These are phyloP conservation scores for Lacerta bilineata DNA, from an alignment of 2,797 vertebrate species.

Conservation along the genomic window DNA sequence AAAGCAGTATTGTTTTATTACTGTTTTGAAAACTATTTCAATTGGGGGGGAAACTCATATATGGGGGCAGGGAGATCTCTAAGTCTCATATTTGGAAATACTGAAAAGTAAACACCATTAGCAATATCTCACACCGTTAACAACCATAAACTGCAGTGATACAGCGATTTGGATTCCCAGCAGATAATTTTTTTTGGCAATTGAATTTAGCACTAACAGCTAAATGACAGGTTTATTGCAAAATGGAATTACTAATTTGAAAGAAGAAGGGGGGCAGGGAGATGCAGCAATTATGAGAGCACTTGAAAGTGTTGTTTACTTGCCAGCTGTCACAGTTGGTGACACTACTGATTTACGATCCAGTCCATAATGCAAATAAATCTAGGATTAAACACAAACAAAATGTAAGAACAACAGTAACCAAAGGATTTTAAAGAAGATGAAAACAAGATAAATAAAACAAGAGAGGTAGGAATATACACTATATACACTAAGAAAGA, in stretches of 20 bases:
- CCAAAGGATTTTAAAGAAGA: too few relatives aligned
- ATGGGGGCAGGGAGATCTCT: neutral
- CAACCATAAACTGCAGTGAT: neutral
- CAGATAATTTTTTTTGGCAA: neutral
- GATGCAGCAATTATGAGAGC: too few relatives aligned
- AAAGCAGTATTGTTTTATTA: slow-evolving; percentile 13
- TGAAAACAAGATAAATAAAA: neutral
- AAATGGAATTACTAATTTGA: neutral
- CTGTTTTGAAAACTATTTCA: slow-evolving; percentile 5
- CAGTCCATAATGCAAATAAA: neutral
- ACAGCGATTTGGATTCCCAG: neutral
- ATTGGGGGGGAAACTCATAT: neutral
- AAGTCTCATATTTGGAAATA: neutral
- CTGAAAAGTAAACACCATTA: neutral
- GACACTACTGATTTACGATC: neutral
- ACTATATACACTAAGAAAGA: neutral
- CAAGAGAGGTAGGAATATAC: neutral
- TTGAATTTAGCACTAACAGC: neutral
- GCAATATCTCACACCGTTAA: neutral
- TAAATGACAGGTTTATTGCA: neutral
- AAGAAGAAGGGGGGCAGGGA: neutral
- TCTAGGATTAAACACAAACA: neutral
- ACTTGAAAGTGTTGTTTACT: neutral
- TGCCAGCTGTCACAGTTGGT: neutral
- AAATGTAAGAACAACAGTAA: neutral